Conservation (phyloP, 2,113 vertebrate species). For the Oceanites oceanicus region DNA sequence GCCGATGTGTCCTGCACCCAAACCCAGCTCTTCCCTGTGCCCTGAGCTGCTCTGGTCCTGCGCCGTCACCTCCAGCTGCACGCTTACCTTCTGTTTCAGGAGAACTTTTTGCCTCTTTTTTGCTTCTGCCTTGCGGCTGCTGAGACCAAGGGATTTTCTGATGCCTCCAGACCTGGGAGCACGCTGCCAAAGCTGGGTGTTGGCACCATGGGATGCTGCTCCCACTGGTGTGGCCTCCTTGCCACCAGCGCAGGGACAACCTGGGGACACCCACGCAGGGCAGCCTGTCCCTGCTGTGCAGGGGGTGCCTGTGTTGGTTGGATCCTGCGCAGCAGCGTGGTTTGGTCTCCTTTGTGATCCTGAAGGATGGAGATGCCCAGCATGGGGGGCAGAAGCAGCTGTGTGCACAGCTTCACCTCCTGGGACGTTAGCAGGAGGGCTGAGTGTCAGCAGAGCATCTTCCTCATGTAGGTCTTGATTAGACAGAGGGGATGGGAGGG, state of each 20-base stretch:
- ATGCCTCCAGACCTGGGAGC: neutral
- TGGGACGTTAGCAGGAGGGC: neutral
- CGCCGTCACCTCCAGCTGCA: neutral
- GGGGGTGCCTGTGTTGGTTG: neutral
- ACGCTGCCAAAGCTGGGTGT: neutral
- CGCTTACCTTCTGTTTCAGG: neutral
- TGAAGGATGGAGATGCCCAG: neutral
- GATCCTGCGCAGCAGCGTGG: neutral
- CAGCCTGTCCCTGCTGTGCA: neutral
- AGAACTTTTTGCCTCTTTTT: no score
- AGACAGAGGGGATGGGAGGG: neutral
- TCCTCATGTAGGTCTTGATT: neutral
- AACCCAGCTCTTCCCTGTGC: neutral
- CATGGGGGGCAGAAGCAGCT: neutral
- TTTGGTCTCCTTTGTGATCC: neutral
- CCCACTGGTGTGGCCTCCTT: neutral
- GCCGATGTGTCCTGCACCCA: accelerated
- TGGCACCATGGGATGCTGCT: neutral
- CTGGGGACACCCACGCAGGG: neutral
- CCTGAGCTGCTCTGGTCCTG: neutral
- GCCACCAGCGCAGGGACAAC: neutral
- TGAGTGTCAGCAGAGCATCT: neutral
- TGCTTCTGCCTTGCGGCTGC: neutral
- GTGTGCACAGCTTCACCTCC: neutral
- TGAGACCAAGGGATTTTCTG: neutral